Conservation (phyloP, 2,888 invertebrate species). For the Nephrotoma flavescens region DNA sequence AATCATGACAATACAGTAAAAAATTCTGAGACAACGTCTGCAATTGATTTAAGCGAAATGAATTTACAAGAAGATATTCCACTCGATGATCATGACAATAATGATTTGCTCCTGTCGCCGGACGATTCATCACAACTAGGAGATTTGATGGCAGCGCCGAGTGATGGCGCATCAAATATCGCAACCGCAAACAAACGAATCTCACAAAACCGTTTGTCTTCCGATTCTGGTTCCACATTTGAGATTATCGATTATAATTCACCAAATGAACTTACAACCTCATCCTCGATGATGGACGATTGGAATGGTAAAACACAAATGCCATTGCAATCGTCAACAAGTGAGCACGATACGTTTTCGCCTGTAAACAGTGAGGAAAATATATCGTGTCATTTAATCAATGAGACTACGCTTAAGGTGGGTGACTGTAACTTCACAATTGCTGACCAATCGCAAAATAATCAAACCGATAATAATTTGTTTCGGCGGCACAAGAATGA, state of each 20-base stretch:
- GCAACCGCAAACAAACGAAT: neutral
- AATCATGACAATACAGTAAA: neutral
- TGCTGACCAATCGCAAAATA: neutral
- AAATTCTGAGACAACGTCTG: constrained; percentile 1
- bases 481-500: constrained; percentile 3
- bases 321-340: constrained; percentile 10
- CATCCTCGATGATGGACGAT: constrained; percentile 5
- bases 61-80: constrained; percentile 1
- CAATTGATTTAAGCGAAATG: constrained; percentile 1
- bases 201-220: constrained; percentile 10
- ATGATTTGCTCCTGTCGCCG: neutral
- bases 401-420: neutral
- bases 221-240: constrained; percentile 13
- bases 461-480: neutral
- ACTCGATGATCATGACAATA: neutral
- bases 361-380: constrained; percentile 22
- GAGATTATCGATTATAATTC: constrained; percentile 13
- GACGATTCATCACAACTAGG: neutral
- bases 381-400: neutral
- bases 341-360: constrained; percentile 31
- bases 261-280: constrained; percentile 1
- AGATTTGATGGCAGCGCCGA: neutral
- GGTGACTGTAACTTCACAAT: neutral
- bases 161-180: neutral
- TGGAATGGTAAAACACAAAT: neutral